These are phyloP conservation scores for Calycopis cecrops DNA, from an alignment of 1,140 invertebrate species.

Conservation along the genomic window DNA sequence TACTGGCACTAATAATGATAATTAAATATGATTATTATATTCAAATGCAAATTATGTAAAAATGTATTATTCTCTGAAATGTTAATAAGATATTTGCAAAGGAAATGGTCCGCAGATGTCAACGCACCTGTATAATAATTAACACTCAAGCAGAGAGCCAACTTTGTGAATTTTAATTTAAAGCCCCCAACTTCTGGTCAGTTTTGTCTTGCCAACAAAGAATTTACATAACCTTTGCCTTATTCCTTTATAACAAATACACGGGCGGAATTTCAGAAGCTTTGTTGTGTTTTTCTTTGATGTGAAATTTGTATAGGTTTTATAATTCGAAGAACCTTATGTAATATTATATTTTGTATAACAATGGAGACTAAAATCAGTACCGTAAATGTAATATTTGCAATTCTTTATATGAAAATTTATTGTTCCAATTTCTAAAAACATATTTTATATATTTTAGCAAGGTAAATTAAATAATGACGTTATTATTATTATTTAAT, in stretches of 20 bases:
- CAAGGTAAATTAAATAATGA: no score
- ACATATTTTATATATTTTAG: no score
- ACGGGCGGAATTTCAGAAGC: slow-evolving; percentile 4
- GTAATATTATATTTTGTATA: no score
- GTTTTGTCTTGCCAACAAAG: slow-evolving; percentile 27
- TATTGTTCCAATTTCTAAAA: no score
- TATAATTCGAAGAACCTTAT: not conserved
- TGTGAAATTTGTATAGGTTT: not conserved
- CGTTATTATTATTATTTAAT: no score
- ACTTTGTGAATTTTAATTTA: slow-evolving; percentile 58
- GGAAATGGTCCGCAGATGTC: slow-evolving; percentile 27
- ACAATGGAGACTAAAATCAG: no score
- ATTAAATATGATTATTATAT: no score
- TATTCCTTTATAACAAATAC: slow-evolving; percentile 1
- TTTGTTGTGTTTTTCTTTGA: slow-evolving; percentile 9
- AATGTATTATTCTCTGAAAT: not conserved
- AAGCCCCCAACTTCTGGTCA: slow-evolving; percentile 42
- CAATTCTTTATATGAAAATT: no score
- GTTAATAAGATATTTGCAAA: slow-evolving; percentile 14
- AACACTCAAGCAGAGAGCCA: slow-evolving; percentile 43
- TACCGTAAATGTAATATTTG: no score
- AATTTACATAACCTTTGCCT: slow-evolving; percentile 9
- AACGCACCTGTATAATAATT: slow-evolving; percentile 48
- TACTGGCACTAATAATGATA: no score
- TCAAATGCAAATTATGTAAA: not conserved